Evolutionary conservation across 2,797 vertebrate species (phyloP).

Genomic region (Syncerus caffer): DNA sequence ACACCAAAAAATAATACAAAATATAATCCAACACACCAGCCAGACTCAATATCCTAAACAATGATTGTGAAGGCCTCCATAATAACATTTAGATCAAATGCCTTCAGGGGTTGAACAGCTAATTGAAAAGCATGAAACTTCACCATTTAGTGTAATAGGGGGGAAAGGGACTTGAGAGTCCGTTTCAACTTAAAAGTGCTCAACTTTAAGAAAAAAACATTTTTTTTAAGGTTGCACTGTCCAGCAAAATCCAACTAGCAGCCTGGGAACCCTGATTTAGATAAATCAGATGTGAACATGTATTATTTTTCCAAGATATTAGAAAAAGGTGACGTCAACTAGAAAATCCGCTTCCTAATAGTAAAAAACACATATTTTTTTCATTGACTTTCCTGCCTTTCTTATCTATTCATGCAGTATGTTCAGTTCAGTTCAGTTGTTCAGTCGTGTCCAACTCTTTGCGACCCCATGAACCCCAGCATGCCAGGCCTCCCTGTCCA

Average conservation of each 20-base stretch:
- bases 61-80: neutral
- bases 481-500: too few relatives aligned
- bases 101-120: neutral
- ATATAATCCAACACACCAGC: neutral
- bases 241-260: neutral
- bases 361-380: slow-evolving; percentile 2
- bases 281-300: neutral
- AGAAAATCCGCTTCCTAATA: neutral
- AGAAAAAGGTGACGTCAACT: neutral
- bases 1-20: neutral
- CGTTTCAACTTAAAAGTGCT: slow-evolving; percentile 18
- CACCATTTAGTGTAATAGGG: neutral
- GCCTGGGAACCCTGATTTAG: neutral
- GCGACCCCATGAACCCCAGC: too few relatives aligned
- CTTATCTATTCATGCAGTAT: neutral
- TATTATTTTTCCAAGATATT: neutral
- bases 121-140: neutral
- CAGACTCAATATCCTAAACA: neutral
- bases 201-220: neutral
- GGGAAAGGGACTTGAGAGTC: neutral
- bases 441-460: too few relatives aligned
- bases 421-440: too few relatives aligned
- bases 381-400: neutral
- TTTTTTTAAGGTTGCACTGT: neutral
- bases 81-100: neutral